These are phyloP conservation scores for Micrastur ruficollis DNA, from an alignment of 2,797 vertebrate species.

Conservation along the genomic window DNA sequence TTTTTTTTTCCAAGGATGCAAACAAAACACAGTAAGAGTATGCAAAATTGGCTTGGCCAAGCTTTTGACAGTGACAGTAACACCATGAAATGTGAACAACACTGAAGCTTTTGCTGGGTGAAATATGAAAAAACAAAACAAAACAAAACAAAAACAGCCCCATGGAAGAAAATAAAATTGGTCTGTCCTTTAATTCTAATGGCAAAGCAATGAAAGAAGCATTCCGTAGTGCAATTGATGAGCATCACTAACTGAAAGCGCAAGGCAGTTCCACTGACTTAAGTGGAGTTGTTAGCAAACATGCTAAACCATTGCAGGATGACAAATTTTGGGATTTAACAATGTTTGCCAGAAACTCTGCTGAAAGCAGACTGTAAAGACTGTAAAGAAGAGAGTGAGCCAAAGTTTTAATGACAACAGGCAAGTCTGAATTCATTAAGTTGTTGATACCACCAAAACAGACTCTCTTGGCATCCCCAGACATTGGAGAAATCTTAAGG, in stretches of 20 bases:
- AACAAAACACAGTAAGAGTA: neutral
- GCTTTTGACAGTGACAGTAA: neutral
- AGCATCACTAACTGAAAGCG: neutral
- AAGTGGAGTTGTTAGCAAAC: neutral
- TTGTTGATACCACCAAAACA: neutral
- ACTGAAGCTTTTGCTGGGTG: neutral
- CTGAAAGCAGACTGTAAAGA: neutral
- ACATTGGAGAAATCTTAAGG: neutral
- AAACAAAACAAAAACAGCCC: neutral
- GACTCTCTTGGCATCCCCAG: neutral
- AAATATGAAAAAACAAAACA: rapidly evolving
- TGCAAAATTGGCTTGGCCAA: neutral
- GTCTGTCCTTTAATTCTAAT: neutral
- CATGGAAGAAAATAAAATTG: neutral
- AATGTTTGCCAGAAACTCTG: neutral
- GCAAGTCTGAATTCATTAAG: neutral
- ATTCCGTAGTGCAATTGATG: neutral
- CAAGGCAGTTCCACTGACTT: neutral
- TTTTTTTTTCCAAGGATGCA: neutral
- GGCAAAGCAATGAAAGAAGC: neutral
- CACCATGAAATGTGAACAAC: neutral
- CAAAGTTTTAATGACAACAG: neutral
- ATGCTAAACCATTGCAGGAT: neutral
- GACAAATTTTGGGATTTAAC: neutral
- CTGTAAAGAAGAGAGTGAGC: neutral